Base-by-base conservation (phyloP, 2,888 invertebrate species). In the Pheosia gnoma region DNA sequence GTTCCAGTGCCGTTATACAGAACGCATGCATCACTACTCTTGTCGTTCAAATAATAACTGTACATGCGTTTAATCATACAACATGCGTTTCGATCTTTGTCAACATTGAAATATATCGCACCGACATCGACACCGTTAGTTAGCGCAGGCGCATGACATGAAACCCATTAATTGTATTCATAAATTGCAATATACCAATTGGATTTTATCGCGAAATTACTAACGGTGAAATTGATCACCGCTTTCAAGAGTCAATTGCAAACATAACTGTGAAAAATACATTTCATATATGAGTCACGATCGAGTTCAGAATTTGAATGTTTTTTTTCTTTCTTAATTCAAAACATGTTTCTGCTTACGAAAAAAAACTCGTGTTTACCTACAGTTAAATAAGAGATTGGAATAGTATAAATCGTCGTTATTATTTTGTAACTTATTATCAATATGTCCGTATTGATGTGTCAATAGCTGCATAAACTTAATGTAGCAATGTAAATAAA, bases 71-170 rank as follows among this genome's bases (percentile, higher is more conserved):
- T 25, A 25, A 25, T 25, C 25, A 25, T 81, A 73, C 83, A 83
- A 84, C 78, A 63, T 78, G 83, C 86, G 25, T 39, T 89, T 83
- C 78, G 82, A 86, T 87, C 81, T 75, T 80, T 78, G 75, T 74
- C 71, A 65, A 76, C 78, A 86, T 87, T 86, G 86, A 86, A 89
- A 88, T 81, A 81, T 81, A 85, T 82, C 71, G 64, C 80, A 74
- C 80, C 79, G 84, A 74, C 80, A 84, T 81, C 73, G 74, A 81
- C 75, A 84, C 90, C 88, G 90, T 90, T 90, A 89, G 72, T 74
- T 75, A 80, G 82, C 80, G 74, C 83, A 84, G 80, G 83, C 81
- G 83, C 84, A 82, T 88, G 84, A 84, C 85, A 87, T 86, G 74
- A 79, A 75, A 72, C 78, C 79, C 80, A 82, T 82, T 80, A 81